These are phyloP conservation scores for Canis aureus DNA, from an alignment of 2,113 vertebrate species.

Conservation along the genomic window DNA sequence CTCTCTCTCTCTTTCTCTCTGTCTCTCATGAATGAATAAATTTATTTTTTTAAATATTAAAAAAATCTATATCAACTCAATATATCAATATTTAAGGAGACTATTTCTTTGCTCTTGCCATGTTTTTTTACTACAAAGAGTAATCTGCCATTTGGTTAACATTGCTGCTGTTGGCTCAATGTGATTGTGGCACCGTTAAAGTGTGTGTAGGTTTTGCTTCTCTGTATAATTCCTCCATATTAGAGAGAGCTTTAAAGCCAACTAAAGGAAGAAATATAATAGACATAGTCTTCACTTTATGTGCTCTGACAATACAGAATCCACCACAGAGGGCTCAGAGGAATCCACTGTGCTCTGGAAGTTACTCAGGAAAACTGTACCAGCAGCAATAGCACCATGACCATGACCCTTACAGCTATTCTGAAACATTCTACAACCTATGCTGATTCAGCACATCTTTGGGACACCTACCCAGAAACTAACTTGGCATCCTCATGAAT, in stretches of 20 bases:
- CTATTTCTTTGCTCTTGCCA: neutral
- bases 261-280: neutral
- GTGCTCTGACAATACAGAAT: neutral
- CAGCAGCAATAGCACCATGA: accelerated
- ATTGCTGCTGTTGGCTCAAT: neutral
- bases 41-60: too few species aligned
- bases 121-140: neutral
- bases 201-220: neutral
- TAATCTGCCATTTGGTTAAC: neutral
- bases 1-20: too few species aligned
- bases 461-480: neutral
- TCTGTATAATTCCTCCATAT: neutral
- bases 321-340: neutral
- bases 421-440: neutral
- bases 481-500: neutral
- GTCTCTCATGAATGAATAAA: too few species aligned
- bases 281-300: too few species aligned
- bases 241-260: neutral
- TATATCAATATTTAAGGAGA: neutral
- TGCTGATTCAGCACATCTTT: neutral
- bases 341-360: neutral
- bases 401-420: neutral
- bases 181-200: neutral
- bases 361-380: neutral
- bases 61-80: neutral